Evolutionary conservation across 2,113 vertebrate species (phyloP).

Genomic region (Strix uralensis): DNA sequence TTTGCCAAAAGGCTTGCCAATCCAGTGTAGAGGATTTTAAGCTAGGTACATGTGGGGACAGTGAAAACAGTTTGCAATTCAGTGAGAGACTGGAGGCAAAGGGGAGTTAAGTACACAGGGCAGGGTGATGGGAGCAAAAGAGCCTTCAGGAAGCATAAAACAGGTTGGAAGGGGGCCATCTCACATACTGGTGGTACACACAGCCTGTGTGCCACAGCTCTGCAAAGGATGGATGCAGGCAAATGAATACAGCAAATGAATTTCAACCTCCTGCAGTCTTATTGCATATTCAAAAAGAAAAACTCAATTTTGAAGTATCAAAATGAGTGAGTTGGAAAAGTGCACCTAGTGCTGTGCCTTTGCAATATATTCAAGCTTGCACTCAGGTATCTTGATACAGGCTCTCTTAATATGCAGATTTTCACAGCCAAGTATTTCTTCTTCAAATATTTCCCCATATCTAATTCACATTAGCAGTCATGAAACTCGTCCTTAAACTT

Average conservation of each 20-base stretch:
- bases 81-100: neutral
- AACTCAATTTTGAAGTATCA: neutral
- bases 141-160: neutral
- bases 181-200: accelerated
- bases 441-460: neutral
- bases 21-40: neutral
- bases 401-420: neutral
- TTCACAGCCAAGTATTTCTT: neutral
- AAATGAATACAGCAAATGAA: neutral
- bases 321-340: neutral
- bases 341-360: neutral
- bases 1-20: neutral
- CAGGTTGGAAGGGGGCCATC: neutral
- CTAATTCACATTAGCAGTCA: neutral
- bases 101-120: neutral
- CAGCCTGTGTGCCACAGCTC: neutral
- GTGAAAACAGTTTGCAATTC: neutral
- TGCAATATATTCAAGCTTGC: neutral
- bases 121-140: neutral
- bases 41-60: neutral
- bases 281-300: neutral
- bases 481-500: neutral
- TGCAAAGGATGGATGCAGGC: neutral
- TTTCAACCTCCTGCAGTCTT: neutral
- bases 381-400: neutral